Conservation (phyloP, 2,797 vertebrate genomes). For the Poecilia gillii region DNA sequence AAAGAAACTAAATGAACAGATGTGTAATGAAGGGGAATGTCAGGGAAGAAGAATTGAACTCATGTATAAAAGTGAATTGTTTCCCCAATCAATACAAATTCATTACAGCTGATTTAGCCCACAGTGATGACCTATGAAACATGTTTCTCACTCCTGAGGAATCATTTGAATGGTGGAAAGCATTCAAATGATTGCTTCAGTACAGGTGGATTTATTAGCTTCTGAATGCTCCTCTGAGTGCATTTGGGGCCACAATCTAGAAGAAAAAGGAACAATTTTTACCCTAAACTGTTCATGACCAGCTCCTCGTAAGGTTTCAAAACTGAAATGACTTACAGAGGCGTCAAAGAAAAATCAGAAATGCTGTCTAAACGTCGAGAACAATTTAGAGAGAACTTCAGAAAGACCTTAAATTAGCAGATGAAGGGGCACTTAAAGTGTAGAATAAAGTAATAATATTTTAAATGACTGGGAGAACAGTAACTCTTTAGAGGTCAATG, state of each 20-base stretch:
- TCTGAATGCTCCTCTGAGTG: not conserved
- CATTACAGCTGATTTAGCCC: not conserved
- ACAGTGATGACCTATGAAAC: not conserved
- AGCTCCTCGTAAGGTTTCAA: not conserved
- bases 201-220: not conserved
- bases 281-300: not conserved
- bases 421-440: not conserved
- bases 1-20: not conserved
- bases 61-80: not conserved
- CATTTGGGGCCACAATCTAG: not conserved
- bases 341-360: not conserved
- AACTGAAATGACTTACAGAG: not conserved
- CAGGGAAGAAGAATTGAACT: not conserved
- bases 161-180: not conserved
- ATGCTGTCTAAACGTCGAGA: not conserved
- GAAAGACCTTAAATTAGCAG: not conserved
- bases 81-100: not conserved
- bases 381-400: not conserved
- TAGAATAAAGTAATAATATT: not conserved
- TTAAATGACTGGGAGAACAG: not conserved
- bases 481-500: not conserved
- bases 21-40: not conserved
- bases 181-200: not conserved
- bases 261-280: not conserved
- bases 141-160: not conserved